phyloP scores from a whole-genome alignment of 2,797 vertebrate species.

The Macropus fuliginosus region DNA sequence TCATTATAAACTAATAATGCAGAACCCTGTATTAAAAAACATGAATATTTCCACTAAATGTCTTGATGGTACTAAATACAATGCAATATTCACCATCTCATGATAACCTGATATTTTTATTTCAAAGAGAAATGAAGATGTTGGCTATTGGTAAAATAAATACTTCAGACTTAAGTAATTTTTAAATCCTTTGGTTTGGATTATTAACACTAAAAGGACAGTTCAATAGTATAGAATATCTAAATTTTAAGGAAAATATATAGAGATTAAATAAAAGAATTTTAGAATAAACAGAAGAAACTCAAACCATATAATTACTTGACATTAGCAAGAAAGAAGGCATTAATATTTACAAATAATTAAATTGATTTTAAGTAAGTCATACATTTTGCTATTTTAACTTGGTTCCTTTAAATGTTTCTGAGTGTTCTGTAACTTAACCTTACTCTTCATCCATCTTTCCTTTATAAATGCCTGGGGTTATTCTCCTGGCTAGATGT shows the following conservation, averaged over 20 bases:
- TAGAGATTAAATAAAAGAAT: background rate
- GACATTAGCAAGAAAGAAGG: too few relatives aligned
- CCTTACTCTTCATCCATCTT: too few relatives aligned
- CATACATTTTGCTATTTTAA: too few relatives aligned
- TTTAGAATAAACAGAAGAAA: slow-evolving; percentile 9
- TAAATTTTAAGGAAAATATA: background rate
- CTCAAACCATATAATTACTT: background rate
- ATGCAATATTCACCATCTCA: slow-evolving; percentile 64
- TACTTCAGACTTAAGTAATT: slow-evolving; percentile 49
- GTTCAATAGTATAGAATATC: background rate
- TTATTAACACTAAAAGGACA: background rate
- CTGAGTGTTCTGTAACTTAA: too few relatives aligned
- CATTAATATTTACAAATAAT: too few relatives aligned
- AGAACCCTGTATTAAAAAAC: slow-evolving; percentile 69
- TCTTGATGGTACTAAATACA: slow-evolving; percentile 59
- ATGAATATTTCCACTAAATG: slow-evolving; percentile 72
- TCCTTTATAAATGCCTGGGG: too few relatives aligned
- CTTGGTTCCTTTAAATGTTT: too few relatives aligned
- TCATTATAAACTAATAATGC: slow-evolving; percentile 78
- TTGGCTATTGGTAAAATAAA: slow-evolving; percentile 27
- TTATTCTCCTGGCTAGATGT: too few relatives aligned
- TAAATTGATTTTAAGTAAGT: too few relatives aligned
- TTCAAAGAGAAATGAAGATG: slow-evolving; percentile 52
- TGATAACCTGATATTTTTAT: slow-evolving; percentile 68
- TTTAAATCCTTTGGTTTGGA: slow-evolving; percentile 42